A percentile compares a stretch with the other conserved stretches of the same genome.
Evolutionary conservation across 2,797 vertebrate genomes (phyloP).

Genomic region (Graptemys geographica): DNA sequence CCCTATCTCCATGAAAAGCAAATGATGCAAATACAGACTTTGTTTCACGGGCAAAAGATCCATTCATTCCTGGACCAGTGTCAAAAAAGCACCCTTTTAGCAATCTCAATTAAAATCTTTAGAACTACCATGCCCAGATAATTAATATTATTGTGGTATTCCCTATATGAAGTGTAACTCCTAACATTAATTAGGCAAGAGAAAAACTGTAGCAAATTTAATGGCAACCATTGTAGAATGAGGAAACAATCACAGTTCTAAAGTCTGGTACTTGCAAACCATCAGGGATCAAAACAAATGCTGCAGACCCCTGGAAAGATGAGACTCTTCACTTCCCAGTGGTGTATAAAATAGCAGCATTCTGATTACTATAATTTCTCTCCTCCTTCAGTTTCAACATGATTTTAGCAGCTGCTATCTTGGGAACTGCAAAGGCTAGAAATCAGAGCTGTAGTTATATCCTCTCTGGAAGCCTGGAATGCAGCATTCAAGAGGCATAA

Average conservation of each 20-base stretch:
- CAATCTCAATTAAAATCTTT: neutral
- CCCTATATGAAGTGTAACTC: neutral
- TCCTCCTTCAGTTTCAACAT: neutral
- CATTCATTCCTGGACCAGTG: neutral
- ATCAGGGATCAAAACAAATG: constrained; percentile 3
- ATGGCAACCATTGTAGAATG: neutral
- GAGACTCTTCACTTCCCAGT: neutral
- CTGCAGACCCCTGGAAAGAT: neutral
- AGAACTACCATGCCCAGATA: neutral
- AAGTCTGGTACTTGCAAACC: constrained; percentile 9
- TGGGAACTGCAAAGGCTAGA: neutral
- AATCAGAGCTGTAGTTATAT: neutral
- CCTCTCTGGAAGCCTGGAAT: neutral
- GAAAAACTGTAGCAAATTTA: constrained; percentile 9
- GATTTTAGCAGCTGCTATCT: neutral
- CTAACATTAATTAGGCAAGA: neutral
- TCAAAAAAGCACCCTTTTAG: neutral
- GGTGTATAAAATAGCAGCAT: neutral
- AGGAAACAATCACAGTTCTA: constrained; percentile 4
- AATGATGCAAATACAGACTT: neutral
- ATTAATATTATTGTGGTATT: neutral
- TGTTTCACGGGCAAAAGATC: neutral
- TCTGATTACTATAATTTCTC: neutral
- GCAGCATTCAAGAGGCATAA: neutral
- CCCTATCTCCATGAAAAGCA: neutral